Base-by-base conservation (phyloP, 2,888 invertebrate genomes). In the Callyntrura sp. region DNA sequence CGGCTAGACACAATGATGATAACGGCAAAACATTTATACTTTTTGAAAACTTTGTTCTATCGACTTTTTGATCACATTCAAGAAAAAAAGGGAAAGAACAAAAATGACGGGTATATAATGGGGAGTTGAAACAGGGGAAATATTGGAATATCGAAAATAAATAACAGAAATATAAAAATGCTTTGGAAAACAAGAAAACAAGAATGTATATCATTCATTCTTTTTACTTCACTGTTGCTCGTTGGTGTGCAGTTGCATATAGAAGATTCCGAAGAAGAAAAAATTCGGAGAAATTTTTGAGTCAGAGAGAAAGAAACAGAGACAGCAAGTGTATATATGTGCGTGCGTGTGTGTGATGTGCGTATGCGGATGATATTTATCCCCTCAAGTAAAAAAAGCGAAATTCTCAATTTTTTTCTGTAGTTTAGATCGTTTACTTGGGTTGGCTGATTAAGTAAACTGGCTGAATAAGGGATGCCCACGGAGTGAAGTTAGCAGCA, bases 401-500 rank as follows among this genome's bases (percentile, higher is more conserved):
- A 35, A 70, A 70, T 70, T 70, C 43, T 70, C 35, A 2, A 35
- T 35, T 35, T 35, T n/a, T 35, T 35, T 35, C 70, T 43, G 70
- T 43, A 70, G 70, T 43, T 8, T 43, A 17, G 70, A 35, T 70
- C 70, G 70, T 70, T 70, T 70, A 43, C 70, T 70, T 17, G 70
- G 70, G 17, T 70, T 70, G 70, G 70, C 70, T 70, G 70, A 70
- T 70, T 70, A 43, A 70, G 70, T 70, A 70, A 70, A 70, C 70
- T 70, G 70, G 70, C 70, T n/a, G 70, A 70, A 70, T 70, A 70
- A 70, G 70, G 70, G 43, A 70, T 43, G 28, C 35, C 25, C n/a
- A 43, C n/a, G 17, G 55, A 55, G 55, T 5, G 55, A 51, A 51
- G 4, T 17, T n/a, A n/a, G 55, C 55, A 55, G 17, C 17, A 4